Evolutionary conservation across 2,888 invertebrate species (phyloP), one percentile per base, ranked within the genome.

Genomic region (Ceramica pisi): DNA sequence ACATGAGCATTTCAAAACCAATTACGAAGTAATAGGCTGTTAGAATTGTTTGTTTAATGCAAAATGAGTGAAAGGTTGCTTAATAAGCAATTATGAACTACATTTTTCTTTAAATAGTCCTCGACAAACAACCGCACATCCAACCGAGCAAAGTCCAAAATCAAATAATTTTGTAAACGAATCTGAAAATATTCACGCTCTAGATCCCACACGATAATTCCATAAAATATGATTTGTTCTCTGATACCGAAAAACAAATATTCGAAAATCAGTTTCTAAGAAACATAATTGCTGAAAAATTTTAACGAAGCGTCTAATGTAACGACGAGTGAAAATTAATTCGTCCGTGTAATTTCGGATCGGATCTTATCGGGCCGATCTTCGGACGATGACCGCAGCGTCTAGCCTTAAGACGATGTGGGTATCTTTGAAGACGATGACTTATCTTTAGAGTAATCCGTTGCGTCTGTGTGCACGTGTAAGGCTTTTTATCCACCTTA

Each of bases 351-450:
- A 77, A 86, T 86, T 86, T 73, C 82, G 81, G 31, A 26, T 86
- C 79, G 70, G 86, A 88, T 87, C 80, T 90, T 89, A 91, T 92
- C 91, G 70, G 26, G 68, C 62, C 70, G 78, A 92, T 90, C 88
- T 88, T 75, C 81, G 87, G 86, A 84, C 87, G 78, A 81, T 89
- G 87, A 88, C 88, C 86, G 79, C 59, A 38, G 41, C 67, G 73
- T 66, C 76, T 72, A 60, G 70, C 55, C 82, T 68, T n/a, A 71
- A 60, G 26, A 71, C 75, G 75, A 46, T 7, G 60, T 66, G 62
- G 56, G 46, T 64, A 67, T 72, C 67, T 76, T 63, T 57, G 53
- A 57, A 59, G n/a, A 50, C 57, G 71, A 71, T 84, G 84, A 81
- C 76, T 81, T 81, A 83, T 78, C 63, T 73, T 21, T 38, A 23